Evolutionary conservation across 2,888 invertebrate species (phyloP).

Genomic region (Cheilosia vulpina): DNA sequence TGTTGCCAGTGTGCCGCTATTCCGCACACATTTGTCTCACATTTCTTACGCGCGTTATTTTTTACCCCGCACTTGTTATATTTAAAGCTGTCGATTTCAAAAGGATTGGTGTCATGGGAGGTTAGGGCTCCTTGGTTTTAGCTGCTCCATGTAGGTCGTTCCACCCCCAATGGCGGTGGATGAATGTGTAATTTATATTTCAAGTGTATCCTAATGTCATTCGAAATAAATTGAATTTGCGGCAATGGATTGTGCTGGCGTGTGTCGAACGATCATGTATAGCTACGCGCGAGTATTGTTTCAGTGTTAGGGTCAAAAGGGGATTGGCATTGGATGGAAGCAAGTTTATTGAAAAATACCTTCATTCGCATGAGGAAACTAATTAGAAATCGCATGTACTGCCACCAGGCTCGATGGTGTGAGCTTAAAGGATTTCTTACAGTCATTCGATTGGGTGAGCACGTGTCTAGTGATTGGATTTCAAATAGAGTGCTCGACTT

Average conservation of each 20-base stretch:
- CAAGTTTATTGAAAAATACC: slow-evolving; percentile 70
- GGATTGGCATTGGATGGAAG: not conserved
- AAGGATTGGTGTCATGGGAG: slow-evolving; percentile 47
- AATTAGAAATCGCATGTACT: slow-evolving; percentile 61
- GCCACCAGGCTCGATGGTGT: not conserved
- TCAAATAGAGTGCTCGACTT: slow-evolving; percentile 24
- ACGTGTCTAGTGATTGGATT: slow-evolving; percentile 50
- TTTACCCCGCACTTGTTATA: slow-evolving; percentile 48
- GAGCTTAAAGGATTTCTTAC: slow-evolving; percentile 40
- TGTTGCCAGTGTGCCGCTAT: slow-evolving; percentile 16
- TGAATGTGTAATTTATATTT: slow-evolving; percentile 70
- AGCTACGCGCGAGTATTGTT: slow-evolving; percentile 27
- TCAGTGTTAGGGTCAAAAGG: slow-evolving; percentile 41
- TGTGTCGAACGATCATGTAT: not conserved
- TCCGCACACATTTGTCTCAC: slow-evolving; percentile 33
- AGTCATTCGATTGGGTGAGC: slow-evolving; percentile 47
- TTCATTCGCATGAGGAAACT: slow-evolving; percentile 48
- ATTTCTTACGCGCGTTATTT: slow-evolving; percentile 62
- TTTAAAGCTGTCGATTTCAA: slow-evolving; percentile 49
- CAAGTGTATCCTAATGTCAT: slow-evolving; percentile 73
- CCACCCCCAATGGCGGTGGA: not conserved
- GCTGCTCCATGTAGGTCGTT: slow-evolving; percentile 9
- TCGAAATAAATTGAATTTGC: slow-evolving; percentile 74
- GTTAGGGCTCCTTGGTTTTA: not conserved
- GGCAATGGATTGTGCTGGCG: slow-evolving; percentile 57